Conservation (phyloP, 2,113 vertebrate species). For the Chaenocephalus aceratus region DNA sequence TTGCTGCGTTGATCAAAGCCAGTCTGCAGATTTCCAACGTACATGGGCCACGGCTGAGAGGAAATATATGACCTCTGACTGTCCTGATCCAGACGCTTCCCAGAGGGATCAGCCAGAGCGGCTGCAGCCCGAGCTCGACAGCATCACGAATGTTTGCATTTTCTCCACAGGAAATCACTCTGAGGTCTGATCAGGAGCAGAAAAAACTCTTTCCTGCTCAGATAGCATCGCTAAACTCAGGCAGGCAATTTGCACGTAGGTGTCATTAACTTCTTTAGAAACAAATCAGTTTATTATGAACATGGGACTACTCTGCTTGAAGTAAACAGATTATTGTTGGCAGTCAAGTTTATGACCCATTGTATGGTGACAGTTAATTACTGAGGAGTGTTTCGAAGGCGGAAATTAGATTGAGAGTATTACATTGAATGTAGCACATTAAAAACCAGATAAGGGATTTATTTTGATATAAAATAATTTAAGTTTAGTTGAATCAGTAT, state of each 20-base stretch:
- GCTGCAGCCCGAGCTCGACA: constrained; percentile 37
- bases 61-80: constrained; percentile 78
- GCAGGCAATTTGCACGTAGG: constrained; percentile 30
- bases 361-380: neutral
- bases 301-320: constrained; percentile 5
- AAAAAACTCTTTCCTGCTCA: constrained; percentile 71
- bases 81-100: constrained; percentile 70
- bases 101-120: constrained; percentile 62
- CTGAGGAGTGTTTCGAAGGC: neutral
- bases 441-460: neutral
- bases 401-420: neutral
- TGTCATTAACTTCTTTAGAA: constrained; percentile 54
- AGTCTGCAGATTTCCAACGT: constrained; percentile 49
- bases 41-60: constrained; percentile 51
- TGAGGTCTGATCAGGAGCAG: constrained; percentile 71
- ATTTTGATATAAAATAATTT: neutral
- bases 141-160: constrained; percentile 77
- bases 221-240: constrained; percentile 35
- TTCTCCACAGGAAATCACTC: constrained; percentile 80
- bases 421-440: neutral
- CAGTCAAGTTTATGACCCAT: constrained; percentile 19
- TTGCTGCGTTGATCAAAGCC: constrained; percentile 71
- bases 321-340: constrained; percentile 23
- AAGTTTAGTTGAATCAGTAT: neutral
- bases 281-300: constrained; percentile 48